Evolutionary conservation across 2,797 vertebrate genomes (phyloP), one percentile per base, ranked within the genome.

Genomic region (Eremophila alpestris): DNA sequence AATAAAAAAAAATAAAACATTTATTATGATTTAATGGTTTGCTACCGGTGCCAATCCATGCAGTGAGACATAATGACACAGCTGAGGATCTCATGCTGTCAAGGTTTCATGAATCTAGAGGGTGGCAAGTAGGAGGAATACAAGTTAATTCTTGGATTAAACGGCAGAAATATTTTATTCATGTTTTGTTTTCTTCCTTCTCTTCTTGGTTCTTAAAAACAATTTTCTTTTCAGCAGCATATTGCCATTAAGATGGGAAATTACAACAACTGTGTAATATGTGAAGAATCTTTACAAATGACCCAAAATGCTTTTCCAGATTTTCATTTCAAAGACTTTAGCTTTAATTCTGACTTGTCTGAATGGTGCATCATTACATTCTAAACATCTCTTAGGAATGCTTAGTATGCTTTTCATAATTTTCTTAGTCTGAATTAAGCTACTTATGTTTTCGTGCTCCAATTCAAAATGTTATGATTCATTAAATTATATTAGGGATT

Each of bases 381-480:
- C 60, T 78, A 45, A 87, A 63, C 26, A 81, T 70, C 46, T 56
- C 22, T 67, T 65, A 80, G 69, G 26, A 93, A 88, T 32, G 48
- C 24, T 87, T 62, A 81, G 7, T 15, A 89, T 41, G 32, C 40
- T 73, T 91, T 81, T 77, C 41, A 24, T 58, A 67, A 63, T 69
- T 74, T 89, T 87, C 65, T 70, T 93, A 48, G 36, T 59, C 83
- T 70, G 24, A 89, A 91, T 91, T 83, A 91, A 83, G 45, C 46
- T 92, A 49, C 77, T 90, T 87, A 85, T 1, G 6, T 67, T 83
- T 94, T 73, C 15, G 21, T 65, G 64, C n/a, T 84, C 80, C 65
- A 78, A 63, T 89, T 93, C 45, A 91, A 89, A 94, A 80, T 77
- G 22, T 89, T 94, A 46, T 84, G 58, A 54, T 74, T 82, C n/a